phyloP scores from a whole-genome alignment of 2,113 vertebrate species.

The Salvelinus fontinalis region DNA sequence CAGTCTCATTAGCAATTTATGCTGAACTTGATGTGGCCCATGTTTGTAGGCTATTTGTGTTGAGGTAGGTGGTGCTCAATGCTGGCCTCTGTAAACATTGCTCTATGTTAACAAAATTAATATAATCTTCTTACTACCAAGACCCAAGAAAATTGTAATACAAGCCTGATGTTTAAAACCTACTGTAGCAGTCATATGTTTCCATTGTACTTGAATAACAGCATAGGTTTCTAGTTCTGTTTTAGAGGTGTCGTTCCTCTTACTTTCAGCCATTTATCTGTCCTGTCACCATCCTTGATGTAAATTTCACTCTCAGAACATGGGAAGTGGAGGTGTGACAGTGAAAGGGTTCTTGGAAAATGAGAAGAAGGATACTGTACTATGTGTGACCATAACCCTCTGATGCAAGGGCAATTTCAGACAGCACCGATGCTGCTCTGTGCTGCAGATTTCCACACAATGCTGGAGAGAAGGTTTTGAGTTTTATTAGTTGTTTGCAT shows the following conservation, averaged over 20 bases:
- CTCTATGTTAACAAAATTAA: neutral
- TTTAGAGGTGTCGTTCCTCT: neutral
- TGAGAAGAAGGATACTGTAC: neutral
- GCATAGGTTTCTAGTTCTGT: too few relatives aligned
- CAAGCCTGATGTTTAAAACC: too few relatives aligned
- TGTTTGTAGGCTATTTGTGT: neutral
- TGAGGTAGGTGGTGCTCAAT: neutral
- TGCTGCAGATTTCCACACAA: neutral
- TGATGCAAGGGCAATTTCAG: neutral
- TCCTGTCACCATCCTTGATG: neutral
- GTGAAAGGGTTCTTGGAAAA: neutral
- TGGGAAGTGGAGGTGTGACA: neutral
- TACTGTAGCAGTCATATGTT: too few relatives aligned
- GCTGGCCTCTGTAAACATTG: neutral
- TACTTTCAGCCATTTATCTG: neutral
- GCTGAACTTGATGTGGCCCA: neutral
- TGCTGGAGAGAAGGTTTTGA: neutral
- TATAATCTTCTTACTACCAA: neutral
- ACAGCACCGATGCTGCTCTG: neutral
- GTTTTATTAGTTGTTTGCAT: neutral
- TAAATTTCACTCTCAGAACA: neutral
- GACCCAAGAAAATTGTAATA: neutral
- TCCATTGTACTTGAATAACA: too few relatives aligned
- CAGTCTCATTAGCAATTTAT: neutral
- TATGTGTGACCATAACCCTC: neutral